Evolutionary conservation across 2,797 vertebrate genomes (phyloP).

Genomic region (Gymnothorax javanicus): DNA sequence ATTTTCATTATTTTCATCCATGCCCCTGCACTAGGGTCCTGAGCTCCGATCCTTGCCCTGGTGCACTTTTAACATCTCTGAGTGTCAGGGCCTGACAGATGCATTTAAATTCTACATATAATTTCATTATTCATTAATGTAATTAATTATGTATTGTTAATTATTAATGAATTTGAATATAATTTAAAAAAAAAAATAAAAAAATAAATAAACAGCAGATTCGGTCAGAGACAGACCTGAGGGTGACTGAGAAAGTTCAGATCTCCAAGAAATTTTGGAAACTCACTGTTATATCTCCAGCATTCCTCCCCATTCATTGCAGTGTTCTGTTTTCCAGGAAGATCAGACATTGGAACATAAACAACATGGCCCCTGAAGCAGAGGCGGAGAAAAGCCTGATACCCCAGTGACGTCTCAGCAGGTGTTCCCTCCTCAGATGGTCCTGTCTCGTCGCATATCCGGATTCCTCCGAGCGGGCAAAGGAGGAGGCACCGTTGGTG

Average conservation of each 20-base stretch:
- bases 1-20: too few relatives aligned
- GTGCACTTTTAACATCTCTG: too few relatives aligned
- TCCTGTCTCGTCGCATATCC: neutral
- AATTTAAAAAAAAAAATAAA: slow-evolving; percentile 48
- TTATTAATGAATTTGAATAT: too few relatives aligned
- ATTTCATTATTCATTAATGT: slow-evolving; percentile 30
- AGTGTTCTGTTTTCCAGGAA: neutral
- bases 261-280: neutral
- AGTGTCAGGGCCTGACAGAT: too few relatives aligned
- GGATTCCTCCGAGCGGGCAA: neutral
- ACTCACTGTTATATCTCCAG: neutral
- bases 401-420: neutral
- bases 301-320: neutral
- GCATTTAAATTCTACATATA: neutral
- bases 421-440: neutral
- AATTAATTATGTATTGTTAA: too few relatives aligned
- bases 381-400: slow-evolving; percentile 2
- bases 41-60: too few relatives aligned
- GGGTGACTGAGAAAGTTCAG: slow-evolving; percentile 24
- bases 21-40: too few relatives aligned
- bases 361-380: neutral
- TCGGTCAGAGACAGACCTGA: slow-evolving; percentile 44
- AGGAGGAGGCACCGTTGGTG: neutral
- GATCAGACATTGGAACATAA: neutral
- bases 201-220: slow-evolving; percentile 49